Conservation (phyloP, 2,888 invertebrate genomes). For the Hypselothyrea guttata region DNA sequence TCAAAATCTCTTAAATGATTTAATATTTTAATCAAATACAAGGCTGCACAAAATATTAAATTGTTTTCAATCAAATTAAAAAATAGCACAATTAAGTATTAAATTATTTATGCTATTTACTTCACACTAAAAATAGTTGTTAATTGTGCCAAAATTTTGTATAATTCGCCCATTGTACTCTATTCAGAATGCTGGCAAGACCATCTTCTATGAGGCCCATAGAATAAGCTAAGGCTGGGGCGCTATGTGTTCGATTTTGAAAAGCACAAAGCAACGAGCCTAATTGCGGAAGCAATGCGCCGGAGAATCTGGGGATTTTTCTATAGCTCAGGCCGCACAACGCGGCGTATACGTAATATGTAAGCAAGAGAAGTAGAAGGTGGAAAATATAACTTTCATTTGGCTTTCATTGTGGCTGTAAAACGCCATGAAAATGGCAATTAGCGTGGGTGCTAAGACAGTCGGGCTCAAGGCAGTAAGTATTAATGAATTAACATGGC, state of each 20-base stretch:
- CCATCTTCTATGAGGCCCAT: conserved; percentile 26
- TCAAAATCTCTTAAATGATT: too few species aligned
- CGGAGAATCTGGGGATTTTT: conserved; percentile 71
- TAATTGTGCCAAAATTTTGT: too few species aligned
- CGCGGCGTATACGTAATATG: conserved; percentile 19
- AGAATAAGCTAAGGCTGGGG: conserved; percentile 37
- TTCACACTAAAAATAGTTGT: too few species aligned
- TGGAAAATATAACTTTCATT: conserved; percentile 51
- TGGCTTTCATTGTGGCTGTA: conserved; percentile 33
- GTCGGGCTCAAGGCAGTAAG: conserved; percentile 51
- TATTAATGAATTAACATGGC: conserved; percentile 77
- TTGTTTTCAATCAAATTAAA: too few species aligned
- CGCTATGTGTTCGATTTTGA: conserved; percentile 39
- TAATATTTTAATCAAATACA: too few species aligned
- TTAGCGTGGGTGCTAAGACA: conserved; percentile 56
- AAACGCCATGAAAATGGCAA: conserved; percentile 69
- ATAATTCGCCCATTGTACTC: conserved; percentile 22
- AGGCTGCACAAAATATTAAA: too few species aligned
- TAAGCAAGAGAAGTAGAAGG: conserved; percentile 3
- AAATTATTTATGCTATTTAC: too few species aligned
- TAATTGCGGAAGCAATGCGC: conserved; percentile 80
- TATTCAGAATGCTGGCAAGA: conserved; percentile 10
- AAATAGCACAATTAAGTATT: too few species aligned
- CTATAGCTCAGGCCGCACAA: conserved; percentile 34
- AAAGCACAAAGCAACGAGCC: conserved; percentile 69